phyloP scores from a whole-genome alignment of 2,888 invertebrate species.

The Megastigmus dorsalis region DNA sequence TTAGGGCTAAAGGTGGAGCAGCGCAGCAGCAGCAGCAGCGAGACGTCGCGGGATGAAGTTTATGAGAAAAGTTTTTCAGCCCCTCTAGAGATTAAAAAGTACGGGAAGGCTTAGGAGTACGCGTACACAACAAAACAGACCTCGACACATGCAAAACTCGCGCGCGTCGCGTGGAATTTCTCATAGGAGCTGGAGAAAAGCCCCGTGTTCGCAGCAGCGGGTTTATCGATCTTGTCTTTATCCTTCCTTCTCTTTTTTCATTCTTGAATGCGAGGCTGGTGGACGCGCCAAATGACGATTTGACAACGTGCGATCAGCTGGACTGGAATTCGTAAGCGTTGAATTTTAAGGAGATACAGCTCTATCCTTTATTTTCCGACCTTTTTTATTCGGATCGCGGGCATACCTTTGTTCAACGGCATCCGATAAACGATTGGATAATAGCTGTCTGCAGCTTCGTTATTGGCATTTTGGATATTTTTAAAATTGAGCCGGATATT shows the following conservation, averaged over 20 bases:
- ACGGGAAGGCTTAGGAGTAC: background rate
- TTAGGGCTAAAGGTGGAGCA: no score
- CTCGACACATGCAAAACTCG: no score
- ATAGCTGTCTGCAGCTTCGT: no score
- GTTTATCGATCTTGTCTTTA: background rate
- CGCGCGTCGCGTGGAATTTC: no score
- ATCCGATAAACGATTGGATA: background rate
- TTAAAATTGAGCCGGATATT: no score
- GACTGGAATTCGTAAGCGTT: background rate
- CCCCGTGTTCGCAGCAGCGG: background rate
- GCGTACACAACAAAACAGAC: no score
- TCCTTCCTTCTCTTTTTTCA: background rate
- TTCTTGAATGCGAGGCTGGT: background rate
- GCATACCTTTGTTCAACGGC: background rate
- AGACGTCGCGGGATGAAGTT: slow-evolving; percentile 12
- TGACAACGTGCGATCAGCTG: background rate
- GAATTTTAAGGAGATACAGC: slow-evolving; percentile 37
- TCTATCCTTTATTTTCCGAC: background rate
- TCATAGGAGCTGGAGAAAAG: background rate
- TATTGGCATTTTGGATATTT: no score
- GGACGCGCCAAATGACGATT: slow-evolving; percentile 23
- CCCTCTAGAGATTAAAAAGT: slow-evolving; percentile 13
- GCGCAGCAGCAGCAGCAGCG: no score
- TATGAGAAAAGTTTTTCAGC: slow-evolving; percentile 36
- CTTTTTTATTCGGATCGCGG: background rate